Evolutionary conservation across 37 sponge, comb jelly and placozoan species (phyloP), one percentile per base, ranked within the genome.

Genomic region (Bolinopsis microptera): DNA sequence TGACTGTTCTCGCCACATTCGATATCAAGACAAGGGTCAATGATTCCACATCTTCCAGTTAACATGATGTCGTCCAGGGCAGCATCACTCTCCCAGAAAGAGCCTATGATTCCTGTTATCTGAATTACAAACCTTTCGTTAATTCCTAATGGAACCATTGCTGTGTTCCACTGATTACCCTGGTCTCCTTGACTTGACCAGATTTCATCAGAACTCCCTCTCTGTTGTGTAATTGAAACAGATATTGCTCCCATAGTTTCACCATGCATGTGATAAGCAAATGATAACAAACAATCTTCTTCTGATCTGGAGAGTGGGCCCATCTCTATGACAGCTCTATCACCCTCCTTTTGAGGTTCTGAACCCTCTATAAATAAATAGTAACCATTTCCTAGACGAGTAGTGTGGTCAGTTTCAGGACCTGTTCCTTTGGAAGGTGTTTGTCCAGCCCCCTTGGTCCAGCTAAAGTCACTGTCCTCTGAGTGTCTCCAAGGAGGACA

Each of bases 251-350:
- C 82, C 82, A 80, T 80, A 30, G 82, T 80, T 8, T 80, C 23
- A 3, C 82, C 82, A 8, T 34, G 38, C 82, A 80, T 80, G 82
- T 80, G 82, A 80, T 80, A 80, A 35, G 82, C 82, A 80, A 80
- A 80, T 9, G 37, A 80, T 34, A 80, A 33, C 34, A 16, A 13
- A 35, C 82, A 80, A 9, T 16, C 30, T 9, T 80, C 82, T 22
- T 80, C 82, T 33, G 82, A 80, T 13, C 32, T 34, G 5, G 37
- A 23, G 9, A 80, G 37, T 8, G 82, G 82, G 2, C 82, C 82
- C 82, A 80, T 35, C 38, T 80, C 82, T 1, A 80, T 27, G 16
- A 80, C 30, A 23, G 82, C 82, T 34, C 82, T 33, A 22, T 80
- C 82, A 1, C 82, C 82, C 23, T 33, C 31, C 18, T 24, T 21